Evolutionary conservation across 2,797 vertebrate genomes (phyloP), one percentile per base, ranked within the genome.

Genomic region (Jordanella pulchra): DNA sequence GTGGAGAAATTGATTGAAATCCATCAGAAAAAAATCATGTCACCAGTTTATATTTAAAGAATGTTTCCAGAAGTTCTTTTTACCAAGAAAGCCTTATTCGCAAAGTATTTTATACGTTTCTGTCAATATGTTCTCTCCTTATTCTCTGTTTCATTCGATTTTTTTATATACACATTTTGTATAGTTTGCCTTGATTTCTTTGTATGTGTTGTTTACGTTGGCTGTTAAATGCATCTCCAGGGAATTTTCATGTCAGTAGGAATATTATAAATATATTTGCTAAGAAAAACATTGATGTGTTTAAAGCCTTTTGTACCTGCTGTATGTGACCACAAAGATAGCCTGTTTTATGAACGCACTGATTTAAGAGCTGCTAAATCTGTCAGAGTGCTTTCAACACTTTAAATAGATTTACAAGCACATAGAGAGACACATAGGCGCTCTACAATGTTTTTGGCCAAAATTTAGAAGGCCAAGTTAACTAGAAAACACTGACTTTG

Each of bases 301-400:
- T 51, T 3, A 51, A 51, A n/a, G 23, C 21, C n/a, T 51, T n/a
- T 51, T 51, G 23, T 51, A 51, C 50, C 50, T 9, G 2, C 23
- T 5, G 17, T 86, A 56, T 74, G 66, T 65, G 81, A 84, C 58
- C 44, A 67, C 70, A 55, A 87, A 89, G 85, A 91, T 83, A 86
- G 76, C 56, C 74, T 54, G 44, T 82, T 91, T 84, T 89, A 42
- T 10, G 15, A 61, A 3, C 65, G 50, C 2, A 32, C 15, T 10
- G 15, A 80, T 86, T 86, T 58, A 82, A 66, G 28, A 58, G 81
- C 70, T 53, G 21, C 56, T 68, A 39, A 39, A 39, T 39, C 35
- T 80, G 74, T 83, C 68, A 63, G 66, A 73, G 81, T 89, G 84
- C 88, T 86, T 90, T 73, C 64, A 84, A 47, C 44, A 45, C 60